Evolutionary conservation across 2,888 invertebrate genomes (phyloP).

Genomic region (Melipona beecheii): DNA sequence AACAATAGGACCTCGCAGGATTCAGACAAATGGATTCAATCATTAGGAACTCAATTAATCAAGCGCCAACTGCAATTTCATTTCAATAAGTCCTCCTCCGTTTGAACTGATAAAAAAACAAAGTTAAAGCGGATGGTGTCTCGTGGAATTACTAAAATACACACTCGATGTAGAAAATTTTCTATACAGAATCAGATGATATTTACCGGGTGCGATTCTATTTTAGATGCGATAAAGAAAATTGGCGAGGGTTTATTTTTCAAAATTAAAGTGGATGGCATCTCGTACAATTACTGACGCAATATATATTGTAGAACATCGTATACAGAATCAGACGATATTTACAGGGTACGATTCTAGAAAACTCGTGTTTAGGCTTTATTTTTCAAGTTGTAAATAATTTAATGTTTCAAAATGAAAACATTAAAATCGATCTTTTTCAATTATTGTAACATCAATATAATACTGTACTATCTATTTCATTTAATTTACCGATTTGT

Average conservation of each 20-base stretch:
- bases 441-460: too few species aligned
- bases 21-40: slow-evolving; percentile 7
- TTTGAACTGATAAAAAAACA: neutral
- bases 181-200: slow-evolving; percentile 2
- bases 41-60: slow-evolving; percentile 4
- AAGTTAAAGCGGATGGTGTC: neutral
- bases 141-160: neutral
- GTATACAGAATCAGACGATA: slow-evolving; percentile 7
- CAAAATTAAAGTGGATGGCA: neutral
- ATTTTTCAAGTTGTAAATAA: neutral
- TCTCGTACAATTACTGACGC: neutral
- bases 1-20: neutral
- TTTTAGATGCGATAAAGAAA: neutral
- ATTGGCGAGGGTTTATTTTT: neutral
- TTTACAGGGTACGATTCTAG: neutral
- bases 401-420: too few species aligned
- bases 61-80: slow-evolving; percentile 1
- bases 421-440: too few species aligned
- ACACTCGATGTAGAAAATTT: neutral
- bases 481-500: too few species aligned
- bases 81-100: neutral
- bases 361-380: neutral
- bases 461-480: too few species aligned
- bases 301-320: neutral
- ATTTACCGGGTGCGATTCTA: neutral